Evolutionary conservation across 2,797 vertebrate species (phyloP), one percentile per base, ranked within the genome.

Genomic region (Brachyalestes nurse): DNA sequence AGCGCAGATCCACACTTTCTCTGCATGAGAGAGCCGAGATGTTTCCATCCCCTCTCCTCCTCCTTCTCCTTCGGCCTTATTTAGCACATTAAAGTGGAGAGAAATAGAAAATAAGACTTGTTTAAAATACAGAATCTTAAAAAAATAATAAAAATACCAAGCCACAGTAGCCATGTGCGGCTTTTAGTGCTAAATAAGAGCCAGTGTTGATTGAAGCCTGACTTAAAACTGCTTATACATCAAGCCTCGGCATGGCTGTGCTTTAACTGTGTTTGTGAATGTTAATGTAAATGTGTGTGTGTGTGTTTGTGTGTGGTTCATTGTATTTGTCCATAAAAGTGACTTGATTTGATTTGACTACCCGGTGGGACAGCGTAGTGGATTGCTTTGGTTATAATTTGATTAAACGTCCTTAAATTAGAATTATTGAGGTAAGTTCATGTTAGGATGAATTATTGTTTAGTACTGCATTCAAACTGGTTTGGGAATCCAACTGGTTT

Each of bases 181-280:
- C 47, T 71, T 58, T 82, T 42, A 47, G 77, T 88, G 83, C 84
- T 85, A 86, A 86, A 84, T 84, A 89, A 82, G 90, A 92, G 90
- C 91, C 91, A 92, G 88, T 90, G 90, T 89, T 89, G 85, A 89
- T 83, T 81, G 88, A 87, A 86, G 88, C 81, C 79, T 86, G 69
- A 84, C 82, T 81, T 83, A 73, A 83, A 88, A 55, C 53, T 47
- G 72, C 78, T 66, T 49, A 78, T 42, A 78, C 51, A 42, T 51
- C 45, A 21, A 73, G 71, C 34, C 6, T 67, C 58, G 89, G 91
- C 91, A 91, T 92, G 91, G 87, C 87, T 87, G 80, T 90, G 87
- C 77, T 83, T 75, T 64, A 69, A 76, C 8, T 58, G 67, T 82
- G 75, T 77, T 79, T 78, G 25, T 80, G 62, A 72, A 47, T 78